These are phyloP conservation scores for Micromys minutus DNA, from an alignment of 2,113 vertebrate genomes.

Conservation along the genomic window DNA sequence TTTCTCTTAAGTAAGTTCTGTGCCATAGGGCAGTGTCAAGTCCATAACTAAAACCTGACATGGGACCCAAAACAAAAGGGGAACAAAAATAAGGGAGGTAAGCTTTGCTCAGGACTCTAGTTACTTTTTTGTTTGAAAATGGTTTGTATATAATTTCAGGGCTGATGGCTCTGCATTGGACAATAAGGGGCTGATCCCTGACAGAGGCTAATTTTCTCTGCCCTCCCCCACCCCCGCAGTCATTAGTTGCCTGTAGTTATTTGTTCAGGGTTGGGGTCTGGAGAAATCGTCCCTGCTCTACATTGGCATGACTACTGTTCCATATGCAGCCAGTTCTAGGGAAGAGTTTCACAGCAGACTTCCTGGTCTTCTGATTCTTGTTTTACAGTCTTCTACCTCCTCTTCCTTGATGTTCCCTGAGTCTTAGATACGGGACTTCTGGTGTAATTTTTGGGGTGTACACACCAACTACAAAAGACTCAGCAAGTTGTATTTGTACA, in stretches of 20 bases:
- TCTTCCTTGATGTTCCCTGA: background rate
- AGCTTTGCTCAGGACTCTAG: background rate
- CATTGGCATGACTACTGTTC: background rate
- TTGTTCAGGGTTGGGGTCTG: background rate
- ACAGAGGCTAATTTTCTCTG: too few relatives aligned
- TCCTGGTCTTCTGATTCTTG: background rate
- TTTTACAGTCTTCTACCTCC: background rate
- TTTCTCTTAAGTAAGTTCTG: background rate
- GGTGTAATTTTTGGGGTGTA: background rate
- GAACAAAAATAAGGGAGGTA: background rate
- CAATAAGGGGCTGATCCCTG: background rate
- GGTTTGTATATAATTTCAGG: background rate
- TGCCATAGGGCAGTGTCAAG: background rate
- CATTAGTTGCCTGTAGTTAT: background rate
- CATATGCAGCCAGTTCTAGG: background rate
- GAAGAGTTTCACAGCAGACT: background rate
- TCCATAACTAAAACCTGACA: background rate
- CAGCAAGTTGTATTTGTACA: background rate
- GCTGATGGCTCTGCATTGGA: background rate
- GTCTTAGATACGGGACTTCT: background rate
- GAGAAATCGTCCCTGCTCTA: background rate
- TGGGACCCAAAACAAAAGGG: background rate
- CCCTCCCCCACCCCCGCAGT: too few relatives aligned
- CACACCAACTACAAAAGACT: background rate
- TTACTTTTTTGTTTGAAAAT: slow-evolving; percentile 42